Evolutionary conservation across 2,888 invertebrate species (phyloP).

Genomic region (Gastrophysa polygoni): DNA sequence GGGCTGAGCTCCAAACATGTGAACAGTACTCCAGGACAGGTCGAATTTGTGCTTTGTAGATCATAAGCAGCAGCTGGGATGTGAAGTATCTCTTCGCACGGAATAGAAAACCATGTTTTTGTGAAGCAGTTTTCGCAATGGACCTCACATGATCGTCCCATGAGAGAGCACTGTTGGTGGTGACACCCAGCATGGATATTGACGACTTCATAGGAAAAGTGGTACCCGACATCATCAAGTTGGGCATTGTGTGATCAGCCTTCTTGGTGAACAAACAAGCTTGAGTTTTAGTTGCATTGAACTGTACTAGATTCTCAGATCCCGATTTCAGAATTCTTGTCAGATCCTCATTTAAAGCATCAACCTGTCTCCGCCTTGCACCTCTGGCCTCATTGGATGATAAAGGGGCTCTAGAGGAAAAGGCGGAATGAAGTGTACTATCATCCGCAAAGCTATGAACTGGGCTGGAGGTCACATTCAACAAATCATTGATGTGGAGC

Average conservation of each 20-base stretch:
- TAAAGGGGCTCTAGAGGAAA: background rate
- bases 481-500: conserved; percentile 5
- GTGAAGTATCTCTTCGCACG: background rate
- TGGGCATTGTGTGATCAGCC: background rate
- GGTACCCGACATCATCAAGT: background rate
- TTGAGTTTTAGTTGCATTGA: background rate
- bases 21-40: background rate
- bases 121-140: background rate
- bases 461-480: background rate
- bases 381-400: background rate
- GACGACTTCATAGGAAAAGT: background rate
- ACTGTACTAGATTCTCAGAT: background rate
- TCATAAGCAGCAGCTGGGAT: background rate
- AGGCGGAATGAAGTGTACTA: background rate
- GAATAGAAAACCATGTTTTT: background rate
- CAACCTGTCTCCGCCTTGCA: background rate
- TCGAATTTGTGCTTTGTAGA: background rate
- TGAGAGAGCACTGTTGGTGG: background rate
- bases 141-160: background rate
- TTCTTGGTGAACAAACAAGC: background rate
- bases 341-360: background rate
- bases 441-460: conserved; percentile 16
- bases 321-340: background rate
- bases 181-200: no score
- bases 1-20: background rate